Evolutionary conservation across 1,140 invertebrate genomes (phyloP).

Genomic region (Oppia nitens): DNA sequence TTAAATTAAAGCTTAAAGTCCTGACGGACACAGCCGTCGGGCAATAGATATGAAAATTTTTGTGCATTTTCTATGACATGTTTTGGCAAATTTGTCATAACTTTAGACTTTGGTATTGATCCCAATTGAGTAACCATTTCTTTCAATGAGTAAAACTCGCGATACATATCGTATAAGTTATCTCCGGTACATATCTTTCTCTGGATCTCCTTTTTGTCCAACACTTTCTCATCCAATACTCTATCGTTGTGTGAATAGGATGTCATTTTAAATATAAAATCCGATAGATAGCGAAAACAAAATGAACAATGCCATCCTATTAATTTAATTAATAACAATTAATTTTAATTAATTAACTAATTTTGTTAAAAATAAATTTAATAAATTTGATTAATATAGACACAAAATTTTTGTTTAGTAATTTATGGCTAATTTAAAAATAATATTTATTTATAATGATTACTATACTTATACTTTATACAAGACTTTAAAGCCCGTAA

Average conservation of each 20-base stretch:
- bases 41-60: neutral
- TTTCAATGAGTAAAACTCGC: conserved; percentile 3
- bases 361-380: no score
- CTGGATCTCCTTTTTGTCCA: conserved; percentile 4
- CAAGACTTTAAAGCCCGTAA: no score
- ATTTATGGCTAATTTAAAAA: no score
- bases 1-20: conserved; percentile 27
- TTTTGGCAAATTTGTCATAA: neutral
- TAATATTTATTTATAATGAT: no score
- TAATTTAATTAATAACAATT: neutral
- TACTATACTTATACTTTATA: no score
- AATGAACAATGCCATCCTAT: conserved; percentile 25
- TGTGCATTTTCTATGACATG: neutral
- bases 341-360: neutral
- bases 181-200: conserved; percentile 3
- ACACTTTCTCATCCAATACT: neutral
- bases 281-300: conserved; percentile 6
- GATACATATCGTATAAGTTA: conserved; percentile 11
- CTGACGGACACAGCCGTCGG: neutral
- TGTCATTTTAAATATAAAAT: conserved; percentile 12
- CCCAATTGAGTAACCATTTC: conserved; percentile 3
- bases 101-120: neutral
- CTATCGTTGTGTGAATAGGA: conserved; percentile 12
- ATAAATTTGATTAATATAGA: no score
- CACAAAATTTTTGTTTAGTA: no score